Percentiles rank a stretch among this genome's conserved stretches.
Conservation (phyloP, 2,113 vertebrate species). For the Zosterops lateralis region DNA sequence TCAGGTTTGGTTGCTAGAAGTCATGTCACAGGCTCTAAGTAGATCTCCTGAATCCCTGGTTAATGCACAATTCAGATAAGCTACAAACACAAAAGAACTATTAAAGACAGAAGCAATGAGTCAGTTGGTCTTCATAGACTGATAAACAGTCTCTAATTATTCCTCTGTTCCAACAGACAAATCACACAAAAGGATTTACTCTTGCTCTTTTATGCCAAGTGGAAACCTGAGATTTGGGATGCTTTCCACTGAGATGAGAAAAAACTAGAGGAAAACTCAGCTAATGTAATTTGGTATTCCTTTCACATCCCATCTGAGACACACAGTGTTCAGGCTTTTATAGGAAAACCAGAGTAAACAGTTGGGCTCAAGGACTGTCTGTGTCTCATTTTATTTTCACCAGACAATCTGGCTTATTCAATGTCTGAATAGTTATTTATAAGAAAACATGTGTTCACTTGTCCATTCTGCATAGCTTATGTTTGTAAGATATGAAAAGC, state of each 20-base stretch:
- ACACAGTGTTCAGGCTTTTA: neutral
- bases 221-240: constrained; percentile 11
- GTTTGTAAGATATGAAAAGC: constrained; percentile 13
- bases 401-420: neutral
- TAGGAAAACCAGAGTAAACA: neutral
- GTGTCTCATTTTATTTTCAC: neutral
- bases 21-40: neutral
- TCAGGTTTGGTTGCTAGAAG: neutral
- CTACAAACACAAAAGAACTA: neutral
- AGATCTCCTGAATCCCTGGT: neutral
- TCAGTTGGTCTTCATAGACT: neutral
- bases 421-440: constrained; percentile 11
- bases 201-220: neutral
- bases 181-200: neutral
- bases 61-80: constrained; percentile 1
- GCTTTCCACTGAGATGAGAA: neutral
- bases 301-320: neutral
- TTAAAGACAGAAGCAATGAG: constrained; percentile 1
- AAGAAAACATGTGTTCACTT: constrained; percentile 22
- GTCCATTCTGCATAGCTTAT: neutral
- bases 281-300: neutral
- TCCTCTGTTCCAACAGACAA: neutral
- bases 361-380: neutral
- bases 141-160: neutral
- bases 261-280: neutral